phyloP scores from a whole-genome alignment of 1,140 invertebrate species.

The Drosophila nannoptera region DNA sequence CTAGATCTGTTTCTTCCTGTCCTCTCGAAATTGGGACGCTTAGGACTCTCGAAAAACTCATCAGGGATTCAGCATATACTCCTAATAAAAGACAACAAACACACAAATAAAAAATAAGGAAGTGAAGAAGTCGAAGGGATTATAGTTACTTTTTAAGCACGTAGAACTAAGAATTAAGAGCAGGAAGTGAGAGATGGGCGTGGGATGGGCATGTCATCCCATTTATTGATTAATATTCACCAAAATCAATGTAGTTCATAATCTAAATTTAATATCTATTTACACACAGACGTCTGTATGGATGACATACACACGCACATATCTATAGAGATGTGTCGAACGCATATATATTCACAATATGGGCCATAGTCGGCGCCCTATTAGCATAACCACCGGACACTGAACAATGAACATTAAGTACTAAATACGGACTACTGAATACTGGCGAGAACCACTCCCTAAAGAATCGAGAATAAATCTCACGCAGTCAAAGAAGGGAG shows the following conservation, averaged over 20 bases:
- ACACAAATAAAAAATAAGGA: too few relatives aligned
- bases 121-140: background rate
- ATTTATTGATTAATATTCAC: constrained; percentile 36
- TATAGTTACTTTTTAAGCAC: constrained; percentile 4
- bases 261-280: constrained; percentile 56
- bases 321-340: background rate
- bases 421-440: too few relatives aligned
- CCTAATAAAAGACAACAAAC: too few relatives aligned
- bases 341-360: background rate
- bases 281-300: constrained; percentile 21
- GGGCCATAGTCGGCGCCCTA: constrained; percentile 23
- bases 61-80: too few relatives aligned
- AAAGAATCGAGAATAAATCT: too few relatives aligned
- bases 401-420: too few relatives aligned
- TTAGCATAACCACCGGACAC: too few relatives aligned
- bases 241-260: constrained; percentile 65
- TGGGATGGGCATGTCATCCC: constrained; percentile 1
- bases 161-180: background rate
- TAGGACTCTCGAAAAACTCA: too few relatives aligned
- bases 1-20: too few relatives aligned
- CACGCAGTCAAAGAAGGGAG: too few relatives aligned
- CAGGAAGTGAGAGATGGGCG: background rate
- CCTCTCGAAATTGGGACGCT: too few relatives aligned
- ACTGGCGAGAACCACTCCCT: too few relatives aligned
- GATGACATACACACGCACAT: constrained; percentile 1